Evolutionary conservation across 2,113 vertebrate genomes (phyloP).

Genomic region (Zeus faber): DNA sequence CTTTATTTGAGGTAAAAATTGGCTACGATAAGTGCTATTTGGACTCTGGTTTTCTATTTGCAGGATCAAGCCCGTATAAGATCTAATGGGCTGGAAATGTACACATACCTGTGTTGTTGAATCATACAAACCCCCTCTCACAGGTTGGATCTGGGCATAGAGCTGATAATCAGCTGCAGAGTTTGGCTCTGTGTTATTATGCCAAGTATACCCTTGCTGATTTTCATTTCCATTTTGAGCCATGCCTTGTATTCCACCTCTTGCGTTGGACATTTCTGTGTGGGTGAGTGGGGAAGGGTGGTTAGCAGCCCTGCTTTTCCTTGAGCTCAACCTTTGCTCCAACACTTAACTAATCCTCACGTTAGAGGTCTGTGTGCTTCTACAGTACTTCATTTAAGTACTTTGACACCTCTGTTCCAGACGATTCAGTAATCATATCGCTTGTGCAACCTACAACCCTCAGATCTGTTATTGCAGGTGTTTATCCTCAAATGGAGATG

Average conservation of each 20-base stretch:
- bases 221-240: conserved; percentile 25
- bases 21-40: no score
- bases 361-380: no score
- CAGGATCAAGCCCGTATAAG: conserved; percentile 41
- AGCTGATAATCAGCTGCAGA: conserved; percentile 60
- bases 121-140: conserved; percentile 49
- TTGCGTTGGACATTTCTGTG: conserved; percentile 24
- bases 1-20: no score
- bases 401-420: no score
- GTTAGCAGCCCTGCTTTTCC: background rate
- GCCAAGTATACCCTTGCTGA: conserved; percentile 27
- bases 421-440: no score
- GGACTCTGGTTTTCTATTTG: no score
- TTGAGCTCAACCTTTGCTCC: no score
- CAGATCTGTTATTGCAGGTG: no score
- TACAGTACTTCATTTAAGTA: no score
- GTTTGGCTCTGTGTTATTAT: conserved; percentile 40
- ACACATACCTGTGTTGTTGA: conserved; percentile 63
- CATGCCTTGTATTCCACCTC: conserved; percentile 5
- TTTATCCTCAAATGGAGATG: no score
- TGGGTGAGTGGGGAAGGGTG: conserved; percentile 22
- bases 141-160: conserved; percentile 27
- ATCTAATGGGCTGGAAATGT: conserved; percentile 62
- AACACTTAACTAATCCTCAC: no score
- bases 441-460: no score